Evolutionary conservation across 1,140 invertebrate species (phyloP).

Genomic region (Formica exsecta): DNA sequence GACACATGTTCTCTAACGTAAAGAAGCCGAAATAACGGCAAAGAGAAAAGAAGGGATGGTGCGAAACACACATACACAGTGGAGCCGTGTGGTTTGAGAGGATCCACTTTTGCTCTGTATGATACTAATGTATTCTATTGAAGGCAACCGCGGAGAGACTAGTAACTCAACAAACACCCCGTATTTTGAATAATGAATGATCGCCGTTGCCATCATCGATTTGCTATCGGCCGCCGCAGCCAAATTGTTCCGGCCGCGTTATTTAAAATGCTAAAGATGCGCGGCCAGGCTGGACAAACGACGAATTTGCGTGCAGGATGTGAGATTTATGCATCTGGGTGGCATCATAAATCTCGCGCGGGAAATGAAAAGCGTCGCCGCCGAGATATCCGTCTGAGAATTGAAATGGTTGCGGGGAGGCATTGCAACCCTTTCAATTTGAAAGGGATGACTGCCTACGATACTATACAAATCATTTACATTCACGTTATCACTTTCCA

Average conservation of each 20-base stretch:
- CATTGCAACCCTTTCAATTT: background rate
- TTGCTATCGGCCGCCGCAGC: slow-evolving; percentile 6
- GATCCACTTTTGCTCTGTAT: slow-evolving; percentile 73
- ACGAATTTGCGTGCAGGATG: background rate
- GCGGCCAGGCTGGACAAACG: background rate
- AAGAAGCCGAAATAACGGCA: slow-evolving; percentile 9
- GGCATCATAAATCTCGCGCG: slow-evolving; percentile 53
- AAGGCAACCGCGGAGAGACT: slow-evolving; percentile 72
- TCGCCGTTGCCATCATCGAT: slow-evolving; percentile 54
- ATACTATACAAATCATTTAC: slow-evolving; percentile 2
- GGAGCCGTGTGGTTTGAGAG: slow-evolving; percentile 10
- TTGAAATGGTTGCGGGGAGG: slow-evolving; percentile 44
- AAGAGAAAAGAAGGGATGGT: slow-evolving; percentile 40
- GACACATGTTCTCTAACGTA: background rate
- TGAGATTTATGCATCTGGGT: slow-evolving; percentile 39
- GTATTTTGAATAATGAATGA: slow-evolving; percentile 82
- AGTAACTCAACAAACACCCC: slow-evolving; percentile 79
- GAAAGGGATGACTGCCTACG: background rate
- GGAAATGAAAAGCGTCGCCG: slow-evolving; percentile 58
- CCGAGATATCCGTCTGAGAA: slow-evolving; percentile 61
- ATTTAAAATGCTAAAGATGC: slow-evolving; percentile 66
- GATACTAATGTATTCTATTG: slow-evolving; percentile 84
- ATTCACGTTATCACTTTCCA: background rate
- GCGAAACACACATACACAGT: slow-evolving; percentile 12
- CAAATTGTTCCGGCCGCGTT: slow-evolving; percentile 63